Conservation (phyloP, 2,888 invertebrate genomes). For the Tupiocoris notatus region DNA sequence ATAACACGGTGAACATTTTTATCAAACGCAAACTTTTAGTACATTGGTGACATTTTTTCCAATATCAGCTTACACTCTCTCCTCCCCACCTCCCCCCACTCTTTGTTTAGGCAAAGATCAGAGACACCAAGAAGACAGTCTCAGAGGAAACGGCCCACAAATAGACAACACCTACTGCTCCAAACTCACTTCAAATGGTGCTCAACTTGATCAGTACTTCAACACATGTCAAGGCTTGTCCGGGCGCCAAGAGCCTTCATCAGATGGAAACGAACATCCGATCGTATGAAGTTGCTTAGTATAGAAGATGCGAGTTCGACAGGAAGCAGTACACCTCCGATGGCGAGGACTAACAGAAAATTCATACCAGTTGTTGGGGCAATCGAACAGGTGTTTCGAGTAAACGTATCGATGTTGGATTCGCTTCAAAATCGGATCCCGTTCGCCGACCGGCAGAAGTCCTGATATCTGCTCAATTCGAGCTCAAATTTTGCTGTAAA, state of each 20-base stretch:
- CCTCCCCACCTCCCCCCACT: background rate
- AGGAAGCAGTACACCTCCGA: too few relatives aligned
- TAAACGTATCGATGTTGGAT: too few relatives aligned
- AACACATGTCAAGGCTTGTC: conserved; percentile 24
- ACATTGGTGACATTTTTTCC: too few relatives aligned
- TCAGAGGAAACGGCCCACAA: conserved; percentile 33
- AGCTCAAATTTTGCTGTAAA: too few relatives aligned
- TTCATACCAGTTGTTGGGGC: too few relatives aligned
- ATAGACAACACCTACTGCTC: conserved; percentile 35
- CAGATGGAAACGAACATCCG: conserved; percentile 29
- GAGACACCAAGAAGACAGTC: conserved; percentile 32
- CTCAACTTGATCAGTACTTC: conserved; percentile 37
- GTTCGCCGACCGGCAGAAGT: too few relatives aligned
- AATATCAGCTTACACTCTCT: background rate
- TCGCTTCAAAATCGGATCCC: too few relatives aligned
- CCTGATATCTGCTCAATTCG: too few relatives aligned
- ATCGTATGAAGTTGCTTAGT: conserved; percentile 17
- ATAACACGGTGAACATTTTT: too few relatives aligned
- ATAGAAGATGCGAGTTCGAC: conserved; percentile 13
- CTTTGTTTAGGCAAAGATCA: conserved; percentile 31
- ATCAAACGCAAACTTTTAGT: too few relatives aligned
- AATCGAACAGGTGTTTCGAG: too few relatives aligned
- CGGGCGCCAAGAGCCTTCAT: conserved; percentile 25
- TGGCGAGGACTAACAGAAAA: too few relatives aligned
- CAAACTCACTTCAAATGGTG: conserved; percentile 42